Conservation (phyloP, 1,140 invertebrate species). For the Pararge aegeria region DNA sequence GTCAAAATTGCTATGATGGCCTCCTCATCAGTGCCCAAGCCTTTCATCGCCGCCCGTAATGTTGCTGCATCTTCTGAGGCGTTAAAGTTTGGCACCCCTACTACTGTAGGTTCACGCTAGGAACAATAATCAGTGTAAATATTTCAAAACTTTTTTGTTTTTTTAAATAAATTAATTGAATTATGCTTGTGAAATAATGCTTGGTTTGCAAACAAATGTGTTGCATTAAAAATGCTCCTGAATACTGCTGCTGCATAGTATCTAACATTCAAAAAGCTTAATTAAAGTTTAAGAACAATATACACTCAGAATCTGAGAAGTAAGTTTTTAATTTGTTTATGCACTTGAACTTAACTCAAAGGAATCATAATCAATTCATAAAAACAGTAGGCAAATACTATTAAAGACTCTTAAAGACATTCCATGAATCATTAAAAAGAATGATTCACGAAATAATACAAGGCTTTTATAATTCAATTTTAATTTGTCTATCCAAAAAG, state of each 20-base stretch:
- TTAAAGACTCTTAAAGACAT: not conserved
- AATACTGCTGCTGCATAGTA: too few species aligned
- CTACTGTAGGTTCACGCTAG: conserved; percentile 83
- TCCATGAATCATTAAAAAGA: not conserved
- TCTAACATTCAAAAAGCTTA: too few species aligned
- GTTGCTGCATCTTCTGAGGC: conserved; percentile 84
- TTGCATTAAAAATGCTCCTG: too few species aligned
- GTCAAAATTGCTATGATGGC: conserved; percentile 87
- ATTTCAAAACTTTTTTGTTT: not conserved
- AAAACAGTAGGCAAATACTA: not conserved
- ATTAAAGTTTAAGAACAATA: too few species aligned
- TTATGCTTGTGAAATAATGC: too few species aligned
- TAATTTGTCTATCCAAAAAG: not conserved
- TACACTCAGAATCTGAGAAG: too few species aligned
- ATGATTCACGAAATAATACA: not conserved
- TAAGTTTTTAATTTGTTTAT: not conserved
- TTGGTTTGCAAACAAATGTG: too few species aligned
- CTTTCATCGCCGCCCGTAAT: conserved; percentile 87
- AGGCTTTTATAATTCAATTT: not conserved
- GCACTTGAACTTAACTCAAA: not conserved
- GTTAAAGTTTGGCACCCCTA: conserved; percentile 81
- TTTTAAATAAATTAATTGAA: too few species aligned
- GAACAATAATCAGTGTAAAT: not conserved
- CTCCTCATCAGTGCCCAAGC: conserved; percentile 88
- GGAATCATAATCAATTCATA: not conserved